Evolutionary conservation across 2,888 invertebrate species (phyloP), one percentile per base, ranked within the genome.

Genomic region (Cantharis flavilabris): DNA sequence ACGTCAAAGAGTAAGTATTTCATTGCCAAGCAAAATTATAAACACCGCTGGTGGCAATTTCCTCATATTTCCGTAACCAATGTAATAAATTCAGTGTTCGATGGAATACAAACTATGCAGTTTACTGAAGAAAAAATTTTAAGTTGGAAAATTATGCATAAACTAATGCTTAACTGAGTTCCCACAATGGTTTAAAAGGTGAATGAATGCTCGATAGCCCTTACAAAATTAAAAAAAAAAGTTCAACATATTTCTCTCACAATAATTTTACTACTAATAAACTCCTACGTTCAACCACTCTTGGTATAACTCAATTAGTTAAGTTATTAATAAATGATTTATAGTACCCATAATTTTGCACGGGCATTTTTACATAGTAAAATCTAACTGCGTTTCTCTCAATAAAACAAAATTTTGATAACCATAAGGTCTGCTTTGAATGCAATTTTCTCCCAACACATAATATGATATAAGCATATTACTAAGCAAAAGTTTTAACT

Each of bases 1-100:
- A 71, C 75, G 33, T 64, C 33, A 71, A 70, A 75, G 64, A 71
- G 70, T 71, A 75, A 70, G 71, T 71, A 62, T 71, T 75, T 71
- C 71, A 75, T 75, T 71, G 62, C 70, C 20, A 30, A 70, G 11
- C 65, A 75, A 75, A 65, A 71, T 62, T 49, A 49, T 49, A 49
- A 49, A 49, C 71, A 71, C 75, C 26, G 70, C 75, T 33, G 49
- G 75, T 75, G 70, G 75, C 71, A 69, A 49, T 73, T 73, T 73
- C 49, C 69, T n/a, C 69, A 72, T 73, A 69, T 62, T 73, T 28
- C 62, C 69, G 28, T 63, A 70, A 71, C 62, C 73, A 28, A 63
- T 18, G 74, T 49, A 28, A 62, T 62, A 69, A 74, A 74, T 74
- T 69, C 74, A 14, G 20, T 64, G 28, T 75, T 70, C 75, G 69